Percentiles rank a stretch among this genome's conserved stretches.
Conservation (phyloP, 2,888 invertebrate species). For the Nymphalis polychloros region DNA sequence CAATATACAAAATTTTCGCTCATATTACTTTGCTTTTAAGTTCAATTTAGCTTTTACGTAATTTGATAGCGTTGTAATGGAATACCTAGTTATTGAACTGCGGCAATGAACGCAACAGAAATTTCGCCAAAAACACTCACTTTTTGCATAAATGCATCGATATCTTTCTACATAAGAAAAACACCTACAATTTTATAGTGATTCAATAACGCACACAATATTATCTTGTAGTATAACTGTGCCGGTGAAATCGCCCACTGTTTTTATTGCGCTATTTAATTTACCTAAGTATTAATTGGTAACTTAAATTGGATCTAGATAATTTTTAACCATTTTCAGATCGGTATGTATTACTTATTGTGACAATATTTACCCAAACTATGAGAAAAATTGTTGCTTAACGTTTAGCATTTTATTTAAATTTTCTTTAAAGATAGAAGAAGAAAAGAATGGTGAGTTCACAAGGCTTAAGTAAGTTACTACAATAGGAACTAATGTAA, state of each 20-base stretch:
- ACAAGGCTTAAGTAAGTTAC: too few relatives aligned
- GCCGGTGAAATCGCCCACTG: conserved; percentile 10
- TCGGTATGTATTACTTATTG: conserved; percentile 5
- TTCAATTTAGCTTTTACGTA: background rate
- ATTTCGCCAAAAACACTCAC: background rate
- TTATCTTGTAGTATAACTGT: conserved; percentile 22
- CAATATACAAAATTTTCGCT: background rate
- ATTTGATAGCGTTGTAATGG: background rate
- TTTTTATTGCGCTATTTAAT: conserved; percentile 29
- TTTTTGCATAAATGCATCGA: too few relatives aligned
- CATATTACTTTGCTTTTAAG: background rate
- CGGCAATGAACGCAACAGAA: background rate
- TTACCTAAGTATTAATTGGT: conserved; percentile 28
- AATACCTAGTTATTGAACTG: conserved; percentile 3
- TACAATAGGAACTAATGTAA: too few relatives aligned
- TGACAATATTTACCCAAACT: background rate
- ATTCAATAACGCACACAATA: background rate
- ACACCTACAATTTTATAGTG: background rate
- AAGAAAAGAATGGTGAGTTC: too few relatives aligned
- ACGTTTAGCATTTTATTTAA: too few relatives aligned
- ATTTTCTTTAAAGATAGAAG: too few relatives aligned
- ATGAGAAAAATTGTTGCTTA: background rate
- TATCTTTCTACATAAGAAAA: background rate
- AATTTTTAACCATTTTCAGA: conserved; percentile 3
- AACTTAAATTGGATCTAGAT: conserved; percentile 24